Evolutionary conservation across 1,140 invertebrate species (phyloP).

Genomic region (Anadara kagoshimensis): DNA sequence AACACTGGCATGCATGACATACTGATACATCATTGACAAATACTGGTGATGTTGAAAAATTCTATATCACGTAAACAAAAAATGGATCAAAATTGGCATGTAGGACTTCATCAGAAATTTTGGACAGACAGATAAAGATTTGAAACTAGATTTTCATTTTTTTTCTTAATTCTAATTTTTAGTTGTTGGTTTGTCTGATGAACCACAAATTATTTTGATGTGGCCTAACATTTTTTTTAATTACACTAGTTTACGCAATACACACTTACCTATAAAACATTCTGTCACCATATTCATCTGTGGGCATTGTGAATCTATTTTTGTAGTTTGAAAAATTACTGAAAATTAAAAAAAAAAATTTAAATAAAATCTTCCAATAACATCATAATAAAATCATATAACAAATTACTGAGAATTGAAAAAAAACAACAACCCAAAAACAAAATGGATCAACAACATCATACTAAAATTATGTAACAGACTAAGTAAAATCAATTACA

Average conservation of each 20-base stretch:
- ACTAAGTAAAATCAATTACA: neutral
- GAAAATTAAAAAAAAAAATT: conserved; percentile 52
- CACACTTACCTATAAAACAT: conserved; percentile 87
- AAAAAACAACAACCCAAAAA: neutral
- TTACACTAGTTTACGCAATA: neutral
- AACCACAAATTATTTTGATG: no score
- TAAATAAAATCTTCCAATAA: neutral
- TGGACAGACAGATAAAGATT: neutral
- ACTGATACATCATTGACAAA: no score
- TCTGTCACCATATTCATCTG: conserved; percentile 80
- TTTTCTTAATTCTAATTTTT: no score
- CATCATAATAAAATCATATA: neutral
- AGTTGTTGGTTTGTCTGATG: no score
- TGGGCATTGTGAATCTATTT: conserved; percentile 91
- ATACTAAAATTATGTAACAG: neutral
- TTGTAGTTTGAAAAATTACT: conserved; percentile 93
- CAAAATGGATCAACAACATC: no score
- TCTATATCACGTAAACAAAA: no score
- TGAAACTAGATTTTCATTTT: conserved; percentile 3
- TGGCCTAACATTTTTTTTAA: no score
- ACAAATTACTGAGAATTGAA: conserved; percentile 75
- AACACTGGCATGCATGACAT: no score
- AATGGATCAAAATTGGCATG: no score
- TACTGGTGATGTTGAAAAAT: no score
- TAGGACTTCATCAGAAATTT: neutral